Evolutionary conservation across 2,888 invertebrate species (phyloP), one percentile per base, ranked within the genome.

Genomic region (Exephanes ischioxanthus): DNA sequence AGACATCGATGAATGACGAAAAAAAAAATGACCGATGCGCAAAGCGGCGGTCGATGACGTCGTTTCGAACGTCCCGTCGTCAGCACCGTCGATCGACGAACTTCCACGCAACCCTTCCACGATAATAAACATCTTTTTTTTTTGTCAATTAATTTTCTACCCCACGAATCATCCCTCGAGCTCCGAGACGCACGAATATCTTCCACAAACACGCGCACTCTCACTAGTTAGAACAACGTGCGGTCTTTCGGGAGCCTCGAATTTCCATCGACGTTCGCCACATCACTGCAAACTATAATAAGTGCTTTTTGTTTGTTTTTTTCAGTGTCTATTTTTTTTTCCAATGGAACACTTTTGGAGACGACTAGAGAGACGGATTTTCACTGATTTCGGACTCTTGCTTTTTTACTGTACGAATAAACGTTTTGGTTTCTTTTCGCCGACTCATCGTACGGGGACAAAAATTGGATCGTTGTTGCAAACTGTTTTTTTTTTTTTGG

Each of bases 171-270:
- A 26, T 16, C 33, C 22, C 14, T 7, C 75, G 16, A 16, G 26
- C 45, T 51, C 41, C 33, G 37, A 78, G 48, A 37, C 55, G 30
- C 67, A 30, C 73, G 4, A 0, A 37, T 16, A n/a, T 53, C 71
- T 66, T 70, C 48, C 71, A 66, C 22, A 26, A 76, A 48, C 68
- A 76, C 75, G 66, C 80, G 53, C 68, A 84, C 84, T 78, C 33
- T 61, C 72, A 82, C 82, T 76, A 9, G 0, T 16, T n/a, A 63
- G 30, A 33, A 76, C 63, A 63, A 75, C 33, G 14, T 37, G 14
- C 51, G 51, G 48, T 66, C 75, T 66, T 14, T 4, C 2, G 33
- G 51, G 2, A 51, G 19, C 30, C 48, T 51, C 48, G 30, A 61
- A 75, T 66, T 63, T 16, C 22, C 63, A 51, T 76, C 66, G 33